Base-by-base conservation (phyloP, 2,888 invertebrate species). In the Loripinus fragilis region DNA sequence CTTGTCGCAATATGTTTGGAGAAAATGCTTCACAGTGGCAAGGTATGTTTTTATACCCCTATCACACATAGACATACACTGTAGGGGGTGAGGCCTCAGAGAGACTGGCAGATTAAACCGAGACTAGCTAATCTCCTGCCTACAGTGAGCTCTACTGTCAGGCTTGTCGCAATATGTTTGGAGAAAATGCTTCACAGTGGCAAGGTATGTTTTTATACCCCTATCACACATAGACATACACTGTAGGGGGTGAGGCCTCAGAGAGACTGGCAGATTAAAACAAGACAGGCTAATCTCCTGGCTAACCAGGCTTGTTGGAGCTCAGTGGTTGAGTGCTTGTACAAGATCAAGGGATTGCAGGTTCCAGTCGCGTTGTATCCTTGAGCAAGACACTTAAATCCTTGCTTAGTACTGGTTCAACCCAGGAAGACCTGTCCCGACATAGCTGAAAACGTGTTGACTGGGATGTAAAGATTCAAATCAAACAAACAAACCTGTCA, bases 401-500 rank as follows among this genome's bases (percentile, higher is more conserved):
- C n/a, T n/a, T n/a, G n/a, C n/a, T n/a, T n/a, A n/a, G n/a, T n/a
- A n/a, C n/a, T n/a, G n/a, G n/a, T n/a, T n/a, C n/a, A n/a, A n/a
- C n/a, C n/a, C n/a, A n/a, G n/a, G n/a, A n/a, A n/a, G n/a, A n/a
- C n/a, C n/a, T n/a, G n/a, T n/a, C n/a, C n/a, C n/a, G n/a, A n/a
- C n/a, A n/a, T n/a, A n/a, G n/a, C n/a, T n/a, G n/a, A n/a, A n/a
- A n/a, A n/a, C n/a, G n/a, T n/a, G n/a, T n/a, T n/a, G n/a, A n/a
- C n/a, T n/a, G n/a, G n/a, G n/a, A n/a, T n/a, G n/a, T n/a, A n/a
- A n/a, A n/a, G n/a, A n/a, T n/a, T n/a, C n/a, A n/a, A n/a, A n/a
- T n/a, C n/a, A 95, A 98, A 98, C 87, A 98, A 98, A 94, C 95
- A 98, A 85, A 98, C 98, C 95, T 98, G 98, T 94, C 95, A 97